phyloP scores from a whole-genome alignment of 2,797 vertebrate species.

The Nannoperca australis region DNA sequence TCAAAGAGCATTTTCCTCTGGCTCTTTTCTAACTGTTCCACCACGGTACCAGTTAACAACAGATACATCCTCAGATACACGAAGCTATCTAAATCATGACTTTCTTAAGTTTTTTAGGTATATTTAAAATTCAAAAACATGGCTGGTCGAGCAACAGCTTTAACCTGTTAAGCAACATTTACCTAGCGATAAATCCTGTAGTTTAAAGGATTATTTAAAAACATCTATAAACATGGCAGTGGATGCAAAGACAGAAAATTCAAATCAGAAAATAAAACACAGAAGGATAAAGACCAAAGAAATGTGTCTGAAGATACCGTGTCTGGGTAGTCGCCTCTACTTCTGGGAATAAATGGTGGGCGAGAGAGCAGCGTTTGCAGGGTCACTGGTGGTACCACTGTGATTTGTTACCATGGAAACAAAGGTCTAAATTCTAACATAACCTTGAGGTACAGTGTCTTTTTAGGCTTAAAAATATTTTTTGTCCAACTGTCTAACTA shows the following conservation, averaged over 20 bases:
- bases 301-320: neutral
- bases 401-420: conserved; percentile 63
- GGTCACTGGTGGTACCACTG: conserved; percentile 36
- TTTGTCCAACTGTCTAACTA: neutral
- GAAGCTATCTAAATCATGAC: neutral
- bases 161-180: too few species aligned
- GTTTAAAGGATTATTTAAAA: neutral
- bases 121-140: neutral
- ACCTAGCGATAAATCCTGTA: neutral
- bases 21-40: neutral
- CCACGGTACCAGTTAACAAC: neutral
- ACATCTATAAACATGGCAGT: neutral
- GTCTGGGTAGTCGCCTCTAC: conserved; percentile 9
- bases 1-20: neutral
- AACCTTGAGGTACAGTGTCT: conserved; percentile 8
- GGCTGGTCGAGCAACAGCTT: neutral
- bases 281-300: neutral
- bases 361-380: conserved; percentile 30
- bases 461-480: neutral
- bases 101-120: neutral
- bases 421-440: conserved; percentile 30
- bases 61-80: neutral
- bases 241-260: neutral
- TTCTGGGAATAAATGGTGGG: conserved; percentile 36
- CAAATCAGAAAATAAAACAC: neutral